These are phyloP conservation scores for Steinernema hermaphroditum DNA, from an alignment of 2,888 invertebrate genomes.

Conservation along the genomic window DNA sequence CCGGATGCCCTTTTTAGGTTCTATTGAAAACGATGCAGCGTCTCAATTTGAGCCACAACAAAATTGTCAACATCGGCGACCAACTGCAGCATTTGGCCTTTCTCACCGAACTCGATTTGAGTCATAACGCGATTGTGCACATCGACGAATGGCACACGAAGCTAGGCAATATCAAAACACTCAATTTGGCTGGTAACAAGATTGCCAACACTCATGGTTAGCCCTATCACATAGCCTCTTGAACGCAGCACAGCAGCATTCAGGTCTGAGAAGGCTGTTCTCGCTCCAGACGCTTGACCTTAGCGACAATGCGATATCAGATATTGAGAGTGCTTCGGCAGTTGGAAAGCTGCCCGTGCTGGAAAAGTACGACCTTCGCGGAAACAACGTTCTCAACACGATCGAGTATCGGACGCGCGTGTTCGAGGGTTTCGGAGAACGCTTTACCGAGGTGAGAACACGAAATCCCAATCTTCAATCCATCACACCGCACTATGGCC, in stretches of 20 bases:
- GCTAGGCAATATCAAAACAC: slow-evolving; percentile 75
- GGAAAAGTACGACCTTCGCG: slow-evolving; percentile 82
- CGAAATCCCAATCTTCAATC: neutral
- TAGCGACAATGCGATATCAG: slow-evolving; percentile 80
- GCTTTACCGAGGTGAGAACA: slow-evolving; percentile 75
- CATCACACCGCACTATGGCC: neutral
- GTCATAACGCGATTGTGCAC: slow-evolving; percentile 77
- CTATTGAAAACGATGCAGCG: slow-evolving; percentile 71
- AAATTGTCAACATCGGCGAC: slow-evolving; percentile 74
- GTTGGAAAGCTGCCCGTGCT: slow-evolving; percentile 79
- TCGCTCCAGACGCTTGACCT: slow-evolving; percentile 84
- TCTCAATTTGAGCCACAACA: slow-evolving; percentile 75
- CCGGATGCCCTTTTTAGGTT: slow-evolving; percentile 59
- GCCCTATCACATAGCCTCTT: slow-evolving; percentile 33
- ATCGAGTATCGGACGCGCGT: slow-evolving; percentile 76
- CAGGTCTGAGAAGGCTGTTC: slow-evolving; percentile 76
- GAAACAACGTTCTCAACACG: slow-evolving; percentile 83
- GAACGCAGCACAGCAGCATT: slow-evolving; percentile 11
- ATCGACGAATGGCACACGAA: slow-evolving; percentile 77
- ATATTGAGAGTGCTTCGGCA: slow-evolving; percentile 71
- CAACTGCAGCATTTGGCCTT: slow-evolving; percentile 80
- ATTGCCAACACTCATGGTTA: slow-evolving; percentile 70
- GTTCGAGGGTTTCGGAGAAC: slow-evolving; percentile 81
- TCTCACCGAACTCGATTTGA: slow-evolving; percentile 78
- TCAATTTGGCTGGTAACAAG: slow-evolving; percentile 83